These are phyloP conservation scores for Hydra vulgaris DNA, from an alignment of 30 jellyfish, hydroid and myxozoan genomes.

Conservation along the genomic window DNA sequence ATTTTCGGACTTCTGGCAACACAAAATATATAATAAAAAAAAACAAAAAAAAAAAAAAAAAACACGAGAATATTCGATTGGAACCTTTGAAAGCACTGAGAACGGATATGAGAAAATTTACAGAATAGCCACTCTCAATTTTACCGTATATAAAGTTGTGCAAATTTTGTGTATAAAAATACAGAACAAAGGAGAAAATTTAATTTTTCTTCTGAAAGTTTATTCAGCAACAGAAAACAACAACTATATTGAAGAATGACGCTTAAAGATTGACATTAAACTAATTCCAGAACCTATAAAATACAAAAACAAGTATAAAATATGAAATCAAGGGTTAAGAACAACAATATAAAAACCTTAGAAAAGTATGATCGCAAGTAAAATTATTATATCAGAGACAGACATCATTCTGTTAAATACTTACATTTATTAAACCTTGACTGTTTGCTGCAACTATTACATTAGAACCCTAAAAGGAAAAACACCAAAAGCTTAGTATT, in stretches of 20 bases:
- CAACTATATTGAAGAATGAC: neutral
- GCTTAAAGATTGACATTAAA: neutral
- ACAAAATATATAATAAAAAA: neutral
- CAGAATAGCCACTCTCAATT: too few relatives aligned
- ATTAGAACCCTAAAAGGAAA: conserved; percentile 50
- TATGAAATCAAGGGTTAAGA: too few relatives aligned
- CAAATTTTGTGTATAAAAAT: too few relatives aligned
- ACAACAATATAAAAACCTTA: neutral
- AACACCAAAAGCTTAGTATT: neutral
- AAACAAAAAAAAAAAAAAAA: neutral
- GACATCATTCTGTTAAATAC: too few relatives aligned
- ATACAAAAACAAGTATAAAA: too few relatives aligned
- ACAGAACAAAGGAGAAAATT: too few relatives aligned
- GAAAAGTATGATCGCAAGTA: neutral
- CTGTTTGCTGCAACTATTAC: conserved; percentile 94
- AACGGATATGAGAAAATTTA: too few relatives aligned
- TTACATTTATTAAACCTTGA: conserved; percentile 92
- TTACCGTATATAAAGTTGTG: too few relatives aligned
- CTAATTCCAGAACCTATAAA: neutral
- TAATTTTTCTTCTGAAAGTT: neutral
- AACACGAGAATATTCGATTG: neutral
- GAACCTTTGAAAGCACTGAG: too few relatives aligned
- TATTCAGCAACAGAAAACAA: neutral
- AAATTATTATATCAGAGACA: too few relatives aligned
- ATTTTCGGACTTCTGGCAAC: neutral